phyloP scores from a whole-genome alignment of 2,888 invertebrate genomes.

The Stratiomys singularior region DNA sequence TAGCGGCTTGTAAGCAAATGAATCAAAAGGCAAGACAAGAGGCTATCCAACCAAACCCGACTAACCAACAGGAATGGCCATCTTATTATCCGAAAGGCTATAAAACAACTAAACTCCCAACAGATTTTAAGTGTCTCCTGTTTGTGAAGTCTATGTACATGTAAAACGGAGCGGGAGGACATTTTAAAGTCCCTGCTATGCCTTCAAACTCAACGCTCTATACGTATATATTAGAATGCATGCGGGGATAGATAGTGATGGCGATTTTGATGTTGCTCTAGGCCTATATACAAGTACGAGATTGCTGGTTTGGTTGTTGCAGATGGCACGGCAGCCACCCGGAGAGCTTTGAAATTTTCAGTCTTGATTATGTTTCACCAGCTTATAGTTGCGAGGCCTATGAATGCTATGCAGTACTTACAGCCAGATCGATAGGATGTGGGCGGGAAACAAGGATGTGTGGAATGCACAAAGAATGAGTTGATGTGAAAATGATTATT shows the following conservation, averaged over 20 bases:
- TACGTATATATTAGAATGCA: slow-evolving; percentile 23
- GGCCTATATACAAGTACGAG: slow-evolving; percentile 11
- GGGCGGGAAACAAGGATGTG: not conserved
- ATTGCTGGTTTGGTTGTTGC: not conserved
- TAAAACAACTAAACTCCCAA: slow-evolving; percentile 27
- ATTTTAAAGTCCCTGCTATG: slow-evolving; percentile 26
- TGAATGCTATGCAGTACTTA: not conserved
- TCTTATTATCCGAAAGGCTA: slow-evolving; percentile 2
- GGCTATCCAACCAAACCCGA: not conserved
- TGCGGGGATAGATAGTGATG: slow-evolving; percentile 20
- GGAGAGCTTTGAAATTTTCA: slow-evolving; percentile 30
- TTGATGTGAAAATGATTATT: slow-evolving; percentile 9
- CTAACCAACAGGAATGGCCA: slow-evolving; percentile 8
- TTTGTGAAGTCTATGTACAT: not conserved
- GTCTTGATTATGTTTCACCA: slow-evolving; percentile 28
- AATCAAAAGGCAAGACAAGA: slow-evolving; percentile 9
- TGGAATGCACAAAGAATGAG: not conserved
- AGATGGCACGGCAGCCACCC: not conserved
- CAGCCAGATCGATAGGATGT: not conserved
- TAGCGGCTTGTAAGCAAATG: not conserved
- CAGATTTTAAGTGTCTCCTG: slow-evolving; percentile 40
- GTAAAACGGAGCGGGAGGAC: not conserved
- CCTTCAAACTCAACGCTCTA: not conserved
- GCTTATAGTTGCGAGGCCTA: slow-evolving; percentile 21
- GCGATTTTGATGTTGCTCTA: slow-evolving; percentile 9